Conservation (phyloP, 2,888 invertebrate species). For the Bhutanitis thaidina region DNA sequence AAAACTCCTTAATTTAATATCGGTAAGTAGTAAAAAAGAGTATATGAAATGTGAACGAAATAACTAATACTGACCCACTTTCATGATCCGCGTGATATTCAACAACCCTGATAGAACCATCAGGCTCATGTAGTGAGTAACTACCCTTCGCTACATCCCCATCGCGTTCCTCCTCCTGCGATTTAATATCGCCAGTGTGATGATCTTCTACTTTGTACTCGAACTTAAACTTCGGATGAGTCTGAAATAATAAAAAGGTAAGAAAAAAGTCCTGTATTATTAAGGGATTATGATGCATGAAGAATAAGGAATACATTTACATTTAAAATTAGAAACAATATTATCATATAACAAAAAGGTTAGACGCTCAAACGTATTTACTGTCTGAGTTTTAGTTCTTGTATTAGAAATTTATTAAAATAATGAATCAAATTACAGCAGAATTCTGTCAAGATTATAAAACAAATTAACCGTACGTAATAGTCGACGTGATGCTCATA, state of each 20-base stretch:
- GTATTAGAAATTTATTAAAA: no score
- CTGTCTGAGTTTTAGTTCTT: no score
- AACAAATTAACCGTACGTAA: constrained; percentile 23
- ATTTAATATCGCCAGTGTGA: constrained; percentile 47
- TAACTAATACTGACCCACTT: constrained; percentile 48
- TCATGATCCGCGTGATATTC: constrained; percentile 45
- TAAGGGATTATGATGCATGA: no score
- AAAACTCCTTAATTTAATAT: no score
- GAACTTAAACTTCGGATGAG: constrained; percentile 38
- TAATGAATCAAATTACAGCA: no score
- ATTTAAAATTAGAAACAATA: no score
- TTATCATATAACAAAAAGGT: no score
- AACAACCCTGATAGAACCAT: constrained; percentile 43
- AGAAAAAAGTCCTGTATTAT: background rate
- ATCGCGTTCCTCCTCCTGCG: constrained; percentile 48
- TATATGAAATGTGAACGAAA: no score
- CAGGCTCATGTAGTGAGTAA: constrained; percentile 47
- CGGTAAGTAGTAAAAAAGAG: no score
- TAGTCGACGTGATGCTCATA: constrained; percentile 36
- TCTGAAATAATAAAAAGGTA: constrained; percentile 6
- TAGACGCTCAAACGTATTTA: no score
- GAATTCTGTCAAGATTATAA: background rate
- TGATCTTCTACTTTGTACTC: constrained; percentile 45
- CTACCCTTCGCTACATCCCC: constrained; percentile 48
- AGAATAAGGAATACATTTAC: no score